These are phyloP conservation scores for Rhinolophus sinicus DNA, from an alignment of 2,113 vertebrate genomes.

Conservation along the genomic window DNA sequence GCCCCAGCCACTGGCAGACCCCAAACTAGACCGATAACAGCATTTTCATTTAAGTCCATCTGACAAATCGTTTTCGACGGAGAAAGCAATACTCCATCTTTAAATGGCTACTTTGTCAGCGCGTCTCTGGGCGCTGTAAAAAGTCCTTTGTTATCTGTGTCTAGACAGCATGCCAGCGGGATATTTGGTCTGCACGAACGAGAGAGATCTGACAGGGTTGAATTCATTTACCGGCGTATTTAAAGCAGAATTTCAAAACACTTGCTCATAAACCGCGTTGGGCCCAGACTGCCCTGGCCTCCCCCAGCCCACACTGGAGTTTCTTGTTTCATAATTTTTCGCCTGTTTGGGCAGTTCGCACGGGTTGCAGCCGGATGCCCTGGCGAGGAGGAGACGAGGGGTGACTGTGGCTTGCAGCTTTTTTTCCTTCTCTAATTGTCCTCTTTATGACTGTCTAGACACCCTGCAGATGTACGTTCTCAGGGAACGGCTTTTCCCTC, in stretches of 20 bases:
- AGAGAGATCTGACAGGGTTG: constrained; percentile 86
- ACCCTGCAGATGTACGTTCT: constrained; percentile 86
- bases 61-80: constrained; percentile 86
- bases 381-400: constrained; percentile 77
- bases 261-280: constrained; percentile 68
- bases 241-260: constrained; percentile 82
- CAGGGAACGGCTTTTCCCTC: constrained; percentile 84
- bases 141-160: constrained; percentile 91
- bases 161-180: constrained; percentile 90
- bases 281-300: not conserved
- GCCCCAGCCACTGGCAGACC: constrained; percentile 63
- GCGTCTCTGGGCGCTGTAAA: constrained; percentile 86
- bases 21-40: constrained; percentile 82
- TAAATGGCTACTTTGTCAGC: constrained; percentile 89
- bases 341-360: constrained; percentile 40
- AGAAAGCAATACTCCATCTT: constrained; percentile 85
- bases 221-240: constrained; percentile 84
- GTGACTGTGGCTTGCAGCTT: constrained; percentile 78
- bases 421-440: constrained; percentile 84
- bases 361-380: constrained; percentile 78
- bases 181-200: constrained; percentile 86
- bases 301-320: constrained; percentile 30
- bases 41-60: constrained; percentile 87
- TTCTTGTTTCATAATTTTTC: constrained; percentile 32
- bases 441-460: constrained; percentile 89